These are phyloP conservation scores for Temnopleurus reevesii DNA, from an alignment of 53 echinoderm and acorn worm genomes.

Conservation along the genomic window DNA sequence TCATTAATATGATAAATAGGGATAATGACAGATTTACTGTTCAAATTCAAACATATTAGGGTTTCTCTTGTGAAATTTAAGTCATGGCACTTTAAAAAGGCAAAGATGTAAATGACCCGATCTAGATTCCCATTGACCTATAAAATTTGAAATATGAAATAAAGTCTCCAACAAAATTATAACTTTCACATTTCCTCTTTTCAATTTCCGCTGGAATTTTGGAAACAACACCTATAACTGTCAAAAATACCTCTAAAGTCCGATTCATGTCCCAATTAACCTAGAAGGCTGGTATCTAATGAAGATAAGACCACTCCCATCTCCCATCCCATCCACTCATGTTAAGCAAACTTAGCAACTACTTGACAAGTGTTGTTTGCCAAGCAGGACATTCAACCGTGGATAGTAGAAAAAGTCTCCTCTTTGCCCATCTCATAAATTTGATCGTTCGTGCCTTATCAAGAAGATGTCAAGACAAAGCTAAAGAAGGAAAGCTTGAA, in stretches of 20 bases:
- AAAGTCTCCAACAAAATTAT: no score
- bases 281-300: conserved; percentile 4
- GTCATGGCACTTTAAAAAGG: not conserved
- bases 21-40: no score
- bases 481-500: not conserved
- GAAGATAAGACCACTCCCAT: conserved; percentile 19
- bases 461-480: not conserved
- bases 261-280: conserved; percentile 21
- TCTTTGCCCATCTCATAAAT: conserved; percentile 10
- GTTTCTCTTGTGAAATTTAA: no score
- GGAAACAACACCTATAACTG: not conserved
- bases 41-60: no score
- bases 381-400: not conserved
- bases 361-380: conserved; percentile 16
- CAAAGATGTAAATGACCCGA: no score
- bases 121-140: no score
- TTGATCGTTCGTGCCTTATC: not conserved
- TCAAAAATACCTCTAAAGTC: not conserved
- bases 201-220: not conserved
- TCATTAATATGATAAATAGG: no score
- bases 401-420: no score
- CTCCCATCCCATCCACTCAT: not conserved
- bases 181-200: not conserved
- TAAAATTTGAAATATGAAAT: no score
- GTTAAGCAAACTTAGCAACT: conserved; percentile 14